Evolutionary conservation across 35 echinoderm and acorn worm genomes (phyloP), one percentile per base, ranked within the genome.

Genomic region (Stichopus chloronotus): DNA sequence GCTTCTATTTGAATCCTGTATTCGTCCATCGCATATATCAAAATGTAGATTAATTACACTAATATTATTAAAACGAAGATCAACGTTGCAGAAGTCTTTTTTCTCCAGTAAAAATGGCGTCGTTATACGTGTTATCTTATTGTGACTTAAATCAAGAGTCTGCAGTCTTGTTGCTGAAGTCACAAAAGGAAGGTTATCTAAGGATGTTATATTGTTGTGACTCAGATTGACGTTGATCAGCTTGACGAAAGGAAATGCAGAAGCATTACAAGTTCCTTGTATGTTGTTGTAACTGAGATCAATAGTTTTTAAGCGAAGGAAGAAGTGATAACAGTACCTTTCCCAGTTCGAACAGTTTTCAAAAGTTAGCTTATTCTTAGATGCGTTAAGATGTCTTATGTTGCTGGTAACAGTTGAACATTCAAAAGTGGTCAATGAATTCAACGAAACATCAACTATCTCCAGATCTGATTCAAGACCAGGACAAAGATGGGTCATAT

Each of bases 181-280:
- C n/a, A 85, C 17, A n/a, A 85, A 85, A 19, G 82, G 82, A 85
- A 85, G 30, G 56, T 85, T 85, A 5, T 85, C 82, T 5, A 85
- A 5, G 3, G 82, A 16, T n/a, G 52, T 55, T 9, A 85, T 13
- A n/a, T 85, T 53, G 52, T 85, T 85, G 52, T 85, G 1, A 20
- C 82, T 85, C 4, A 85, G 9, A 14, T 85, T 85, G 8, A 85
- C 82, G 52, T 85, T 5, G 17, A 9, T 55, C 6, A 58, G 82
- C 52, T 53, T 85, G 4, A 5, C 16, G 7, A 85, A 53, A 13
- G 82, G 82, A 58, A 85, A 56, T 57, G 82, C n/a, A 17, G 80
- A n/a, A 43, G 80, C 82, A 17, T 85, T 85, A 57, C 82, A 85
- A 16, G 52, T 43, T 43, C 30, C 30, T 43, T 43, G 30, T 43